Base-by-base conservation (phyloP, 2,797 vertebrate genomes). In the Brachyrhaphis roseni region DNA sequence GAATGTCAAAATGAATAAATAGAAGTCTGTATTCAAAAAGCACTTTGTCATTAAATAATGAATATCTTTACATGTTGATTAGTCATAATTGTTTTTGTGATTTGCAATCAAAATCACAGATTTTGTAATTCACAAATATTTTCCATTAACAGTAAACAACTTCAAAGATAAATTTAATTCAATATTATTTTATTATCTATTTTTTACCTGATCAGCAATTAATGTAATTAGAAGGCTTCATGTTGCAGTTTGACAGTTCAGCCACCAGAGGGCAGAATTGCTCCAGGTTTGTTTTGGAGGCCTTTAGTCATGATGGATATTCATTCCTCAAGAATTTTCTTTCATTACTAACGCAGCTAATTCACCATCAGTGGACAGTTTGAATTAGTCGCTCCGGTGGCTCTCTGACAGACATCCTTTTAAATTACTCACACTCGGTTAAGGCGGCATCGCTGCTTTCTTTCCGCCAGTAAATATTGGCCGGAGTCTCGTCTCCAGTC, bases 181-280 rank as follows among this genome's bases (percentile, higher is more conserved):
- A 51, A 2, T 8, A 20, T 51, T 49, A 20, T 8, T 51, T 23
- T 8, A 18, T 49, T 7, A 23, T 23, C 7, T 23, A 8, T 51
- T 49, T 49, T 20, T 2, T 7, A 47, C 46, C 8, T 49, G 6
- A 20, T 49, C 47, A 20, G 16, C 16, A 7, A 49, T 20, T 20
- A 49, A 49, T 49, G 47, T 47, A 15, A 16, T 5, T 5, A 49
- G 53, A 23, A 55, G 8, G 26, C 10, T 1, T 0, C 53, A 13
- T n/a, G 49, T 23, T 23, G 26, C 28, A 18, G 23, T 66, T 72
- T n/a, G 49, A 13, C 62, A 23, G 5, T 2, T 4, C 8, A 12
- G 31, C 87, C 92, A 92, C 88, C 62, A 90, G 93, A 87, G 82
- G 89, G 15, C 88, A 36, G 39, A 8, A 15, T 39, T 80, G 53